Conservation (phyloP, 1,140 invertebrate species). For the Drosophila lacertosa region DNA sequence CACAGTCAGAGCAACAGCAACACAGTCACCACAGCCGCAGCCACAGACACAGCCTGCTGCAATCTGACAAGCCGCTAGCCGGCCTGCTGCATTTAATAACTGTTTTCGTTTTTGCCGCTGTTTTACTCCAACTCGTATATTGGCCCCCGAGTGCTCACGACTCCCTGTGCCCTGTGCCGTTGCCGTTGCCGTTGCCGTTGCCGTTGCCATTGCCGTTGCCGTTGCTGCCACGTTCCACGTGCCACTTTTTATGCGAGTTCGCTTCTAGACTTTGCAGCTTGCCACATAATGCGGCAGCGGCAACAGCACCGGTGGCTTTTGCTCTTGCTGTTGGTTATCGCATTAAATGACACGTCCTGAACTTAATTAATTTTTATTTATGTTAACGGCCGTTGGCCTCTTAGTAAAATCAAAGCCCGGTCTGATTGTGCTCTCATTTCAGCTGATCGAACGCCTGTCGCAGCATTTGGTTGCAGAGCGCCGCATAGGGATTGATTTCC, state of each 20-base stretch:
- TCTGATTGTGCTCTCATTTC: constrained; percentile 32
- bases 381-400: constrained; percentile 60
- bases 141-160: constrained; percentile 65
- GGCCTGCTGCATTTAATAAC: constrained; percentile 80
- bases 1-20: neutral
- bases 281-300: constrained; percentile 55
- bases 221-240: constrained; percentile 56
- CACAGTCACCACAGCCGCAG: neutral
- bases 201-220: neutral
- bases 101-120: constrained; percentile 76
- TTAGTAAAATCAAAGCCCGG: constrained; percentile 62
- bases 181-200: neutral
- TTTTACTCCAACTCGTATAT: constrained; percentile 43
- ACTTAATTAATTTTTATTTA: constrained; percentile 81
- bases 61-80: constrained; percentile 64
- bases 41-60: constrained; percentile 42
- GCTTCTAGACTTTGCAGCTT: constrained; percentile 67
- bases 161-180: constrained; percentile 27
- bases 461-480: constrained; percentile 97
- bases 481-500: constrained; percentile 93
- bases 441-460: constrained; percentile 85
- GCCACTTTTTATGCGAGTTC: constrained; percentile 49
- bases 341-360: constrained; percentile 61
- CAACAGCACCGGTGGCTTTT: constrained; percentile 35
- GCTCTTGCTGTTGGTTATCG: constrained; percentile 48